Conservation (phyloP, 2,113 vertebrate genomes). For the Malaclemys terrapin region DNA sequence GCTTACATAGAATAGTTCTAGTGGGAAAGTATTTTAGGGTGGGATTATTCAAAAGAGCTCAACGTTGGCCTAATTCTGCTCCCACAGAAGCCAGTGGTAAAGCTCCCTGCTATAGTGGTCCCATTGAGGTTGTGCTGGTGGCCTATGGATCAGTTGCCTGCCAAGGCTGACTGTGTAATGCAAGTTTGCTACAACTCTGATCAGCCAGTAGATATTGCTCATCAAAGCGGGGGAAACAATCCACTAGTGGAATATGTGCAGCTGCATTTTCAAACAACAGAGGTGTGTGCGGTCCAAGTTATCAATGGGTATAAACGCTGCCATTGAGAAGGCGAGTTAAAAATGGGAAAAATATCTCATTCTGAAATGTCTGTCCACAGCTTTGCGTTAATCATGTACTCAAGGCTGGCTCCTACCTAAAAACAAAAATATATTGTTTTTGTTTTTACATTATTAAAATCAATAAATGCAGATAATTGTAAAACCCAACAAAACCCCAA, state of each 20-base stretch:
- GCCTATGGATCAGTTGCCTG: background rate
- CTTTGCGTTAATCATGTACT: background rate
- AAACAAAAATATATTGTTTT: background rate
- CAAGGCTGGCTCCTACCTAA: background rate
- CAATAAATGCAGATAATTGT: background rate
- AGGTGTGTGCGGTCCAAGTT: background rate
- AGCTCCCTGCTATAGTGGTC: background rate
- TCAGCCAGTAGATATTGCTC: background rate
- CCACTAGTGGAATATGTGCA: background rate
- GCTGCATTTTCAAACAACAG: background rate
- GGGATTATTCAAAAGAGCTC: background rate
- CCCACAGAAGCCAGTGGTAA: accelerated
- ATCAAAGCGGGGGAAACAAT: background rate
- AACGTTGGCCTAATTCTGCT: background rate
- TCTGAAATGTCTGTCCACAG: background rate
- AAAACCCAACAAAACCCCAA: background rate
- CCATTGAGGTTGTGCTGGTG: background rate
- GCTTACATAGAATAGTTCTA: background rate
- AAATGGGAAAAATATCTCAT: background rate
- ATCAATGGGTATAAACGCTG: background rate
- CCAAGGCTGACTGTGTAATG: background rate
- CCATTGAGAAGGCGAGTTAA: background rate
- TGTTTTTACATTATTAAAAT: background rate
- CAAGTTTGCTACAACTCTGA: background rate
- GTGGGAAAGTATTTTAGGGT: background rate